Conservation (phyloP, 2,113 vertebrate species). For the Gasterosteus nipponicus region DNA sequence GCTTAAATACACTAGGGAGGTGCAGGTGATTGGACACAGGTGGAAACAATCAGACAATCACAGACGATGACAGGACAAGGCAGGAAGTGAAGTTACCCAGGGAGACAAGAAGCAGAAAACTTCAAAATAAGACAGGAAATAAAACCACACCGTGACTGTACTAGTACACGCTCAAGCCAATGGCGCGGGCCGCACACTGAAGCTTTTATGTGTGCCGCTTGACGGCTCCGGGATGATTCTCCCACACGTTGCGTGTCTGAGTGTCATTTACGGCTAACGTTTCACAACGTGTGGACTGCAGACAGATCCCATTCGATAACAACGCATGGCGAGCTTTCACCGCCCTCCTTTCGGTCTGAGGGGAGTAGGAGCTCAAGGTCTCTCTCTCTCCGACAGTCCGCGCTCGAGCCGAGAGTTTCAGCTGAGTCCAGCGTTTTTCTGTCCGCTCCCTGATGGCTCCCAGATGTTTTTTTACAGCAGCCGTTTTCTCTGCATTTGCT, state of each 20-base stretch:
- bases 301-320: slow-evolving; percentile 27
- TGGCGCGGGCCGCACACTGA: not conserved
- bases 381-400: slow-evolving; percentile 27
- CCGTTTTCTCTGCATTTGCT: slow-evolving; percentile 41
- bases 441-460: slow-evolving; percentile 75
- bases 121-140: no score
- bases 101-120: no score
- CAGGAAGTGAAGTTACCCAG: no score
- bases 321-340: slow-evolving; percentile 30
- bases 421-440: slow-evolving; percentile 77
- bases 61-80: no score
- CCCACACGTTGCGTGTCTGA: slow-evolving; percentile 40
- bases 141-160: no score
- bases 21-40: no score
- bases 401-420: slow-evolving; percentile 62
- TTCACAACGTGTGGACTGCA: slow-evolving; percentile 26
- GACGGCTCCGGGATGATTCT: slow-evolving; percentile 24
- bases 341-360: slow-evolving; percentile 13
- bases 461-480: slow-evolving; percentile 77
- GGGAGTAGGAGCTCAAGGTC: slow-evolving; percentile 45
- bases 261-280: slow-evolving; percentile 34
- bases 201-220: slow-evolving; percentile 27
- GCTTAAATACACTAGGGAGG: no score
- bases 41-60: no score
- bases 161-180: not conserved